phyloP scores from a whole-genome alignment of 2,797 vertebrate genomes.

The Protosalanx chinensis region DNA sequence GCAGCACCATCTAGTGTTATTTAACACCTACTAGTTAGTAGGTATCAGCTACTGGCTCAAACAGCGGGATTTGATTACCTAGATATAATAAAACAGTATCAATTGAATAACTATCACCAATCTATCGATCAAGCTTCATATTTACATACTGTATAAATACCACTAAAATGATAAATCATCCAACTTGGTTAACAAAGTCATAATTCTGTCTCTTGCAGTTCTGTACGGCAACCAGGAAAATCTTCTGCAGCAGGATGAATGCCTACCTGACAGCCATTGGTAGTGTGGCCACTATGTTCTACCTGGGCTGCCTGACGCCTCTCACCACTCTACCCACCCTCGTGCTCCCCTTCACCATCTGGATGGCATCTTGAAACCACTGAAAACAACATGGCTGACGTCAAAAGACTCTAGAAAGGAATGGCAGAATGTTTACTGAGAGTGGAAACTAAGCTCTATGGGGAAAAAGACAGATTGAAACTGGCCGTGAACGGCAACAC shows the following conservation, averaged over 20 bases:
- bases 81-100: too few relatives aligned
- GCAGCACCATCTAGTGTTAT: slow-evolving; percentile 57
- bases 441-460: slow-evolving; percentile 6
- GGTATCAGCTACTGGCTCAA: too few relatives aligned
- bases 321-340: slow-evolving; percentile 75
- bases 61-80: too few relatives aligned
- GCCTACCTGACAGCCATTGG: slow-evolving; percentile 79
- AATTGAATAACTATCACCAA: too few relatives aligned
- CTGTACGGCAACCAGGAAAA: slow-evolving; percentile 86
- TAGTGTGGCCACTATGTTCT: slow-evolving; percentile 73
- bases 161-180: not conserved
- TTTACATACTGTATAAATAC: too few relatives aligned
- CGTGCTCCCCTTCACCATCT: slow-evolving; percentile 85
- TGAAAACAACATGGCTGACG: not conserved
- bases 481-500: not conserved
- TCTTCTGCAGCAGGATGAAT: slow-evolving; percentile 85
- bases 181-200: not conserved
- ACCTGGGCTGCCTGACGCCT: slow-evolving; percentile 72
- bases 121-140: too few relatives aligned
- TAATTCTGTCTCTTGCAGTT: slow-evolving; percentile 73
- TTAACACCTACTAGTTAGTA: not conserved
- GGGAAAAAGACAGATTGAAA: slow-evolving; percentile 11
- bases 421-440: slow-evolving; percentile 3
- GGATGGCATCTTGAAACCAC: slow-evolving; percentile 87
- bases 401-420: slow-evolving; percentile 25